Base-by-base conservation (phyloP, 1,140 invertebrate genomes). In the Coptotermes formosanus region DNA sequence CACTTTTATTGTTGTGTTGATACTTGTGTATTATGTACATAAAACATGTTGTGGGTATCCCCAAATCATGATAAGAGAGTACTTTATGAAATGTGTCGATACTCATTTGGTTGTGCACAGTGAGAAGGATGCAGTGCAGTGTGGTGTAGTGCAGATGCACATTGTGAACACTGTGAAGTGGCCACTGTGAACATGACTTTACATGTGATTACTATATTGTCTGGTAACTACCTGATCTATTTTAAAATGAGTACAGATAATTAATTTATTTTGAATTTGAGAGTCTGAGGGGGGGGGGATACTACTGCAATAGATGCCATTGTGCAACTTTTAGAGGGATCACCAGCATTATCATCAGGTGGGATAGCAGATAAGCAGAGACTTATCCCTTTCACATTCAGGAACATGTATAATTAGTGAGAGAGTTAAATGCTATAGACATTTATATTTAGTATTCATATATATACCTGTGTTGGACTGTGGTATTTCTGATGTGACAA, bases 61-160 rank as follows among this genome's bases (percentile, higher is more conserved):
- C 8, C 14, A 14, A 14, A 75, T 75, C 64, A 30, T 30, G 25
- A 75, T 75, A 75, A 6, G n/a, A 75, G 64, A 75, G 64, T 75
- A 75, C 64, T 75, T 75, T 75, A 64, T 64, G 19, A 64, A 64
- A 64, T n/a, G 64, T 75, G 64, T 75, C n/a, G n/a, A 75, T 75
- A 75, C 64, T 75, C 64, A 75, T 75, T 75, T 75, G 64, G 64
- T 75, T 75, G 64, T 75, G 64, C 64, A 75, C 64, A n/a, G 64
- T 75, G 16, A 12, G 64, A 25, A 25, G 25, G n/a, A n/a, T 6
- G 64, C 64, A 75, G 38, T 38, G n/a, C n/a, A n/a, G 12, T 69
- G 23, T 69, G 23, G n/a, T 9, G 14, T 16, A 30, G 64, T 30
- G 64, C 64, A 75, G n/a, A 75, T 1, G 6, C 64, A 30, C n/a